These are phyloP conservation scores for Dipodomys spectabilis DNA, from an alignment of 2,113 vertebrate species.

Conservation along the genomic window DNA sequence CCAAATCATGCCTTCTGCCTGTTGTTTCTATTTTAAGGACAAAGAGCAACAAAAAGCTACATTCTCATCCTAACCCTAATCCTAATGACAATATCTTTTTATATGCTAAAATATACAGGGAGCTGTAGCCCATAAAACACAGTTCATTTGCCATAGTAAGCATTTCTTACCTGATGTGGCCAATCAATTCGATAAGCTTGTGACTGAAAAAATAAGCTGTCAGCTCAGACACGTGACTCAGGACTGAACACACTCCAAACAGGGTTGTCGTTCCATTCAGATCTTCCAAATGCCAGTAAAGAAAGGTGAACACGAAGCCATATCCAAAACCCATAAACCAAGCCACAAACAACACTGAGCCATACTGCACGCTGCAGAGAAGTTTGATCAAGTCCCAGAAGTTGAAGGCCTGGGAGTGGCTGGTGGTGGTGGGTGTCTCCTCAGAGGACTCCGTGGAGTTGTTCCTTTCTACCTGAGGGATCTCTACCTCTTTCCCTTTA, in stretches of 20 bases:
- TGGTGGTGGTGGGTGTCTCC: slow-evolving; percentile 74
- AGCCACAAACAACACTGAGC: slow-evolving; percentile 96
- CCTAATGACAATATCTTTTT: not conserved
- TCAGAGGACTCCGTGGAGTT: slow-evolving; percentile 78
- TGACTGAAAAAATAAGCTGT: slow-evolving; percentile 98
- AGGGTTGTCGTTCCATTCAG: slow-evolving; percentile 96
- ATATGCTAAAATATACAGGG: not conserved
- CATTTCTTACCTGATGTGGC: slow-evolving; percentile 94
- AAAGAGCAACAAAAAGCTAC: not conserved
- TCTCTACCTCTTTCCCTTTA: slow-evolving; percentile 85
- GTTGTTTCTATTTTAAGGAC: slow-evolving; percentile 28
- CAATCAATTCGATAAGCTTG: slow-evolving; percentile 97
- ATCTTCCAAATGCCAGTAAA: slow-evolving; percentile 98
- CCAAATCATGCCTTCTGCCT: not conserved
- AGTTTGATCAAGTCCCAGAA: slow-evolving; percentile 93
- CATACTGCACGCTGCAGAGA: slow-evolving; percentile 95
- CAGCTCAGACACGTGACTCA: slow-evolving; percentile 96
- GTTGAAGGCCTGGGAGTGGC: slow-evolving; percentile 86
- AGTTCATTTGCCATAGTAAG: not conserved
- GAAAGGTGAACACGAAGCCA: slow-evolving; percentile 98
- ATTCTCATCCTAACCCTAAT: not conserved
- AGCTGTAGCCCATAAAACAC: not conserved
- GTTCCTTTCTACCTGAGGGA: slow-evolving; percentile 86
- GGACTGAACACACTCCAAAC: slow-evolving; percentile 96
- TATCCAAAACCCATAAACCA: slow-evolving; percentile 99